Conservation (phyloP, 2,888 invertebrate species). For the Drosophila yooni region DNA sequence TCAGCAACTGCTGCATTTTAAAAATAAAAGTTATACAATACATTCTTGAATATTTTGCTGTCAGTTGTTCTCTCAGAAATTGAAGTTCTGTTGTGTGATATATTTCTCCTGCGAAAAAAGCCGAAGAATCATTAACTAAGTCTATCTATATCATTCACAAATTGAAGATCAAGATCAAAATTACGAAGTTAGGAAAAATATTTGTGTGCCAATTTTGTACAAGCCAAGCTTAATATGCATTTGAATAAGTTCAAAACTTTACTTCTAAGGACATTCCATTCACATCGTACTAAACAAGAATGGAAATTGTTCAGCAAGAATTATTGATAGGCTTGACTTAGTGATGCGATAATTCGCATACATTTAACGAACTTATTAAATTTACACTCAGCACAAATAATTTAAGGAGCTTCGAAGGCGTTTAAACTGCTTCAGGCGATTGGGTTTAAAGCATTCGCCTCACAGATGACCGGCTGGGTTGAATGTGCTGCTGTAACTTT, state of each 20-base stretch:
- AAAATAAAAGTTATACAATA: neutral
- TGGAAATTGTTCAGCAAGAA: slow-evolving; percentile 6
- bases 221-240: neutral
- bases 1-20: slow-evolving; percentile 11
- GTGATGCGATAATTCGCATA: slow-evolving; percentile 31
- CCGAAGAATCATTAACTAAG: too few relatives aligned
- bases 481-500: slow-evolving; percentile 13
- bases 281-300: slow-evolving; percentile 2
- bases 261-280: neutral
- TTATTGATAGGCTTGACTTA: slow-evolving; percentile 19
- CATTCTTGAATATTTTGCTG: neutral
- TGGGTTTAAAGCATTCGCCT: slow-evolving; percentile 21
- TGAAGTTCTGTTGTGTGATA: neutral
- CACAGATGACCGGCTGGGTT: slow-evolving; percentile 1
- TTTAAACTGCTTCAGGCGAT: slow-evolving; percentile 12
- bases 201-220: too few relatives aligned
- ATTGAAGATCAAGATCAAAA: neutral
- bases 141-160: too few relatives aligned
- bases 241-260: neutral
- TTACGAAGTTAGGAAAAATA: too few relatives aligned
- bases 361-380: slow-evolving; percentile 55
- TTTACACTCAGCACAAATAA: slow-evolving; percentile 13
- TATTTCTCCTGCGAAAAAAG: neutral
- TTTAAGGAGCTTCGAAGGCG: slow-evolving; percentile 11
- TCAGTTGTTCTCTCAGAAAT: neutral